These are phyloP conservation scores for Pachydiplax longipennis DNA, from an alignment of 2,888 invertebrate species.

Conservation along the genomic window DNA sequence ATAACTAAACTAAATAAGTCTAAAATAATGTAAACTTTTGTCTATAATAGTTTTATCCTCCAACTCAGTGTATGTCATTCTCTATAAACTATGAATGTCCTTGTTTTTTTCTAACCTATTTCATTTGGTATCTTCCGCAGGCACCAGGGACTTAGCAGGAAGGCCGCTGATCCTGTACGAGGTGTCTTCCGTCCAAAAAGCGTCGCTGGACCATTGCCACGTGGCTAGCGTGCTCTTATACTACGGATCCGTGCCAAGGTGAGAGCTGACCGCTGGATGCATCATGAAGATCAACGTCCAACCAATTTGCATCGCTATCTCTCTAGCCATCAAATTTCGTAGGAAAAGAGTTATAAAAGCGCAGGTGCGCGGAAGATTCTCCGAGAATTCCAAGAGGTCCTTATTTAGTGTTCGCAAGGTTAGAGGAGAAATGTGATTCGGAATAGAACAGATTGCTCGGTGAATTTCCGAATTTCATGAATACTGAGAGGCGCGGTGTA, in stretches of 20 bases:
- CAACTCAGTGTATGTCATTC: too few species aligned
- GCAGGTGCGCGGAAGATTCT: not conserved
- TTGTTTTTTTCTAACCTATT: too few species aligned
- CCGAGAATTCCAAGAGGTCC: not conserved
- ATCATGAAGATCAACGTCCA: not conserved
- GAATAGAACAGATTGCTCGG: not conserved
- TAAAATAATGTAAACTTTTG: too few species aligned
- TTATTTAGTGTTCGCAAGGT: not conserved
- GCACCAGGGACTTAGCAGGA: conserved; percentile 71
- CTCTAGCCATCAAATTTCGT: not conserved
- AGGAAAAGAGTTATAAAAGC: not conserved
- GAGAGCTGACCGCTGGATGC: conserved; percentile 55
- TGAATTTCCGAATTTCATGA: not conserved
- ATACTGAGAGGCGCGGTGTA: not conserved
- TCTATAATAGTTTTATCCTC: too few species aligned
- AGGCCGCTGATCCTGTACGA: conserved; percentile 73
- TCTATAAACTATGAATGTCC: too few species aligned
- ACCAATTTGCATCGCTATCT: conserved; percentile 1
- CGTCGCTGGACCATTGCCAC: conserved; percentile 71
- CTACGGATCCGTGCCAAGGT: conserved; percentile 76
- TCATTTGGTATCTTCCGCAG: conserved; percentile 62
- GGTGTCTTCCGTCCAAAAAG: conserved; percentile 66
- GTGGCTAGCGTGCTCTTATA: conserved; percentile 75
- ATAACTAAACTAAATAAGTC: too few species aligned
- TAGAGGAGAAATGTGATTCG: not conserved